Evolutionary conservation across 2,113 vertebrate genomes (phyloP).

Genomic region (Carassius auratus): DNA sequence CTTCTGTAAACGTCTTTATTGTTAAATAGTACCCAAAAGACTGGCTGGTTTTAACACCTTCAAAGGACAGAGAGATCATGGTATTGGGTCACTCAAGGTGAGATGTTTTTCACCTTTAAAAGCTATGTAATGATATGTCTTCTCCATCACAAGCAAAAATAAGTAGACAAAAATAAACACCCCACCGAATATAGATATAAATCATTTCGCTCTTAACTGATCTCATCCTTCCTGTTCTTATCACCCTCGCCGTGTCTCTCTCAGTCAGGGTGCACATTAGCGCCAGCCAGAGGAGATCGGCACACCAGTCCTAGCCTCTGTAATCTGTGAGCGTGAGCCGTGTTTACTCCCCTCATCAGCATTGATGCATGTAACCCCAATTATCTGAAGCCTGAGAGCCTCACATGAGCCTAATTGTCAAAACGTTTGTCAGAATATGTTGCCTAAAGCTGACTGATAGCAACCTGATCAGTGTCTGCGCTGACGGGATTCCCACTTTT

Average conservation of each 20-base stretch:
- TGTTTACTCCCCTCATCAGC: constrained; percentile 43
- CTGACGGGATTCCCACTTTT: constrained; percentile 65
- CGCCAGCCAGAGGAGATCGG: constrained; percentile 22
- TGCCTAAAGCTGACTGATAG: constrained; percentile 62
- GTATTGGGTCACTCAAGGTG: not conserved
- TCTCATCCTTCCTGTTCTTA: constrained; percentile 22
- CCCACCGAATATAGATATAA: not conserved
- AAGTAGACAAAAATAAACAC: constrained; percentile 21
- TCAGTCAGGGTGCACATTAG: constrained; percentile 36
- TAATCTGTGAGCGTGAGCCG: constrained; percentile 47
- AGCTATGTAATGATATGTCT: not conserved
- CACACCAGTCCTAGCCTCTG: constrained; percentile 52
- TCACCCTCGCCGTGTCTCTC: constrained; percentile 15
- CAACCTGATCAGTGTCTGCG: constrained; percentile 67
- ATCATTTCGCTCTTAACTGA: not conserved
- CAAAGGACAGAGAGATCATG: too few relatives aligned
- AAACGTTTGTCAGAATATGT: constrained; percentile 58
- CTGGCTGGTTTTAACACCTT: too few relatives aligned
- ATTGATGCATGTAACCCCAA: constrained; percentile 64
- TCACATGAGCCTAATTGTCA: constrained; percentile 64
- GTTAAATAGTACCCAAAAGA: too few relatives aligned
- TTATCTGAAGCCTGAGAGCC: constrained; percentile 57
- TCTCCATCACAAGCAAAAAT: constrained; percentile 6
- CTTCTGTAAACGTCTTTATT: too few relatives aligned
- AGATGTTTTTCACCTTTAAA: not conserved